Base-by-base conservation (phyloP, 2,113 vertebrate species). In the Pelecanus crispus region DNA sequence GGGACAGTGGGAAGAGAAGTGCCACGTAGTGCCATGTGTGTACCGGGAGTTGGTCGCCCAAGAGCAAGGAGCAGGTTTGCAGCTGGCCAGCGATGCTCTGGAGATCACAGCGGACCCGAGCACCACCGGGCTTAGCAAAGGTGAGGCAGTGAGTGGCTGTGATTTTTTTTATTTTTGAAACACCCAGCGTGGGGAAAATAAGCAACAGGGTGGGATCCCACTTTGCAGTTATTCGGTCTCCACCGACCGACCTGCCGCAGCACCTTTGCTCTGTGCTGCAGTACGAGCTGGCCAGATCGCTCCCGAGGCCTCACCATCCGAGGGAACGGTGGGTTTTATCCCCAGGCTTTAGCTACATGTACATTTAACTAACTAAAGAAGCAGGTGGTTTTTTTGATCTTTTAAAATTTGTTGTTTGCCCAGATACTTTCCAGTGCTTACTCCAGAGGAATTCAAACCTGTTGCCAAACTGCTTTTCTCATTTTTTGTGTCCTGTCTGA, bases 311-410 rank as follows among this genome's bases (percentile, higher is more conserved):
- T 34, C 1, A 0, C 1, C 17, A 2, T 15, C 73, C 7, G 15
- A 63, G 10, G 32, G 18, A 71, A 29, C 1, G 0, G 25, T 19
- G 40, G 44, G 21, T 52, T 85, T 80, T 29, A 68, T 7, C 32
- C 44, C n/a, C 42, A 68, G n/a, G 29, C 44, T 82, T 86, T 32
- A 55, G 49, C 26, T 36, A 19, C 21, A 7, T 4, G 4, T 13
- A 47, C n/a, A 17, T 77, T 77, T 44, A 50, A 22, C 40, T 80
- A 38, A n/a, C 24, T 79, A 66, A 91, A 66, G 34, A 47, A 70
- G 18, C 12, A 0, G 0, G 12, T 21, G 7, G 7, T 0, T 1
- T 17, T 74, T 81, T 49, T 80, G 1, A 38, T 72, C 32, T 77
- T 91, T 40, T 18, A 40, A 56, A 71, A 66, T 53, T 40, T 74